These are phyloP conservation scores for Prinia subflava DNA, from an alignment of 2,113 vertebrate genomes.

Conservation along the genomic window DNA sequence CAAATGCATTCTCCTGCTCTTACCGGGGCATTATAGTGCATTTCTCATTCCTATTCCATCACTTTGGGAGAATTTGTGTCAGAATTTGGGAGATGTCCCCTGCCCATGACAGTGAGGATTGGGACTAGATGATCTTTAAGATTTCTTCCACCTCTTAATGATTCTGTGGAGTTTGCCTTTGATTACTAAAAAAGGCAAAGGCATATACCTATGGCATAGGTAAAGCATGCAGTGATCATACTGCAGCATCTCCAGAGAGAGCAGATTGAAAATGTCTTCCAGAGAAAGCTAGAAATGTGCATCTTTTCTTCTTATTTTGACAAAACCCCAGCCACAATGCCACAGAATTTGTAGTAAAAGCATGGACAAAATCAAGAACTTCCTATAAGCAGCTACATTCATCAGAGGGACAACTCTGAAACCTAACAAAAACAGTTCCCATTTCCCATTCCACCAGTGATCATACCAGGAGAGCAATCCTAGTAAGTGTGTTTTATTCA, in stretches of 20 bases:
- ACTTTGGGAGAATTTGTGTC: background rate
- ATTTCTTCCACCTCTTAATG: background rate
- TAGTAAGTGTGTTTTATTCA: background rate
- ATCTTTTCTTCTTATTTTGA: background rate
- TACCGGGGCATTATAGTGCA: background rate
- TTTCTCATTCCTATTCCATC: background rate
- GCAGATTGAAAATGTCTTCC: background rate
- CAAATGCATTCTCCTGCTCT: background rate
- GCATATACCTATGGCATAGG: background rate
- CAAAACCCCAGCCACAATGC: background rate
- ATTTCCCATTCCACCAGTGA: background rate
- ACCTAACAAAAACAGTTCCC: background rate
- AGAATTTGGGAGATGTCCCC: background rate
- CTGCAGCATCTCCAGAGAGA: background rate
- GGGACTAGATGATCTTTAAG: background rate
- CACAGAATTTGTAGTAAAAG: background rate
- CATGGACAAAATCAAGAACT: background rate
- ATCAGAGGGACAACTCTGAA: background rate
- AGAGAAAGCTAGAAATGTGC: background rate
- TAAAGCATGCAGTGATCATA: background rate
- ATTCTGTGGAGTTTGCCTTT: background rate
- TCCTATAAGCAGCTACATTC: background rate
- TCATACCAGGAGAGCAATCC: background rate
- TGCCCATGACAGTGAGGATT: background rate
- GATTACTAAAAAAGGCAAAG: background rate